Percentiles rank a stretch among this genome's conserved stretches.
These are phyloP conservation scores for Bettongia penicillata DNA, from an alignment of 2,113 vertebrate species.

Conservation along the genomic window DNA sequence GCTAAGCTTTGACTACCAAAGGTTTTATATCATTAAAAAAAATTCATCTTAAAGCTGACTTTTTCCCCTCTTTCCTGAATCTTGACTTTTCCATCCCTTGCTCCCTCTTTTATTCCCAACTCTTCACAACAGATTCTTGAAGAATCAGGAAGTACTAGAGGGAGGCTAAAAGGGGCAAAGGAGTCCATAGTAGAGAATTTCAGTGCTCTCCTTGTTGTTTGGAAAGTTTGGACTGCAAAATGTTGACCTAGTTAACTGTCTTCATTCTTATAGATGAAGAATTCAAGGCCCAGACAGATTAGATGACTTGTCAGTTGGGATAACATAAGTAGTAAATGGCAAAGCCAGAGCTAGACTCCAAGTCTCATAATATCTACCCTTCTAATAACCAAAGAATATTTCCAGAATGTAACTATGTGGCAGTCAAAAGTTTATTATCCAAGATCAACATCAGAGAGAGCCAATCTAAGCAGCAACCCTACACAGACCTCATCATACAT, in stretches of 20 bases:
- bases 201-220: not conserved
- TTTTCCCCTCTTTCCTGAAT: not conserved
- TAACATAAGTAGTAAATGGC: not conserved
- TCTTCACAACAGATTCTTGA: not conserved
- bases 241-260: not conserved
- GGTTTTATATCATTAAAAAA: not conserved
- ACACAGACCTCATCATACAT: not conserved
- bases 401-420: conserved; percentile 15
- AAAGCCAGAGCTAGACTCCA: not conserved
- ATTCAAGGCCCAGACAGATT: not conserved
- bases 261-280: conserved; percentile 17
- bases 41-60: not conserved
- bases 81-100: not conserved
- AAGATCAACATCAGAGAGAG: not conserved
- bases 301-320: not conserved
- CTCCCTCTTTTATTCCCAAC: not conserved
- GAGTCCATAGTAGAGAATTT: not conserved
- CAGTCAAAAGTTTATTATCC: not conserved
- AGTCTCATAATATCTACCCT: not conserved
- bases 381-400: conserved; percentile 6
- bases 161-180: not conserved
- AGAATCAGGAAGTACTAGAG: not conserved
- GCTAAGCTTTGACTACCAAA: not conserved
- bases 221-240: not conserved
- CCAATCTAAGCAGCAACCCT: not conserved